Evolutionary conservation across 2,888 invertebrate genomes (phyloP), one percentile per base, ranked within the genome.

Genomic region (Platycnemis pennipes): DNA sequence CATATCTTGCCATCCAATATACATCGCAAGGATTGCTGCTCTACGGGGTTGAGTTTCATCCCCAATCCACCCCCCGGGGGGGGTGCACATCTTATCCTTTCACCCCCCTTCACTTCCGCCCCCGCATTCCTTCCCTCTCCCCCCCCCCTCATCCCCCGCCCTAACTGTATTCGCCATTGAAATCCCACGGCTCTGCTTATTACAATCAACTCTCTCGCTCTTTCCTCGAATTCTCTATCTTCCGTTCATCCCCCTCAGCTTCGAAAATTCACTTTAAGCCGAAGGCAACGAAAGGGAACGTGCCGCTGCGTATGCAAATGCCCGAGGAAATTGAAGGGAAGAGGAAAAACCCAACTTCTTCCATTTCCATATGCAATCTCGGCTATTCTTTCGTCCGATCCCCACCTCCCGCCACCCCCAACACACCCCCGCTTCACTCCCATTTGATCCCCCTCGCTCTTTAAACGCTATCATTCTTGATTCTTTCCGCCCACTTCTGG

Each of bases 361-460:
- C 91, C 44, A 91, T 91, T 91, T 91, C 91, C 91, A 91, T 91
- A 69, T 91, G 91, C 91, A 91, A 91, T 91, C 91, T 63, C 91
- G 42, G 91, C 63, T 63, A 77, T 53, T 37, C 37, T 37, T 44
- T 42, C 88, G 8, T 31, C 26, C 53, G n/a, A 22, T 56, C 53
- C 63, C 44, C 37, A 0, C 77, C 37, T 22, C 44, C 31, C 89
- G 2, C 37, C 37, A 44, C 56, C 31, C 22, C 42, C 22, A 1
- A 1, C 42, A 0, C 37, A 0, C 37, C 31, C 31, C 56, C 22
- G n/a, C 42, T 8, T 16, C 49, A 37, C 37, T 53, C 31, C 49
- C 5, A 44, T 44, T 42, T 56, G 42, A n/a, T 44, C 42, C 26
- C 91, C 3, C 44, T 13, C n/a, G 7, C 77, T 44, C n/a, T 63